Base-by-base conservation (phyloP, 2,888 invertebrate species). In the Aphodius granarius region DNA sequence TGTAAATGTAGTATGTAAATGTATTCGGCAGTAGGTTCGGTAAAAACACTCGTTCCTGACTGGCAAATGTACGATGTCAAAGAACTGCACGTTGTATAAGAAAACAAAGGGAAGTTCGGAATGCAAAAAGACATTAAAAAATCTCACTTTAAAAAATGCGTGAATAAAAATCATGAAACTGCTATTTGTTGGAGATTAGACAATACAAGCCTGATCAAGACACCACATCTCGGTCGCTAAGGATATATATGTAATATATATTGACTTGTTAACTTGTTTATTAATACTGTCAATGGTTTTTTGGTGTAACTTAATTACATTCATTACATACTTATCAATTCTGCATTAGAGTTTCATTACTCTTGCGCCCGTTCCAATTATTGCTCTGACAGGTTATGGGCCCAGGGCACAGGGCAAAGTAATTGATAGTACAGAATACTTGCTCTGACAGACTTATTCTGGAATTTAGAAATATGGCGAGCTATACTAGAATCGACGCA, bases 401-500 rank as follows among this genome's bases (percentile, higher is more conserved):
- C 63, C 72, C 22, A 72, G 72, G 13, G 62, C 23, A 43, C 16
- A 21, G n/a, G 22, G 21, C n/a, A 3, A 20, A 71, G 13, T 20
- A 13, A 5, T 9, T 5, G n/a, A 2, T 13, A 15, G 15, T 22
- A 71, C 18, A 71, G 66, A 73, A 73, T 66, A 43, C n/a, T n/a
- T n/a, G n/a, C n/a, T n/a, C n/a, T n/a, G n/a, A n/a, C n/a, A n/a
- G n/a, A n/a, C n/a, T n/a, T n/a, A n/a, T n/a, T n/a, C n/a, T n/a
- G n/a, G n/a, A n/a, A n/a, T n/a, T 23, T 23, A 9, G 23, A 23
- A 73, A 68, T 62, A 66, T 66, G 43, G 63, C 73, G 43, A 73
- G 16, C 62, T 2, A 43, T 43, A 3, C 66, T 18, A 66, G 78
- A 66, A 78, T 78, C 17, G 78, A 78, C 64, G 22, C 72, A 0